These are phyloP conservation scores for Peromyscus maniculatus DNA, from an alignment of 2,113 vertebrate species.

Conservation along the genomic window DNA sequence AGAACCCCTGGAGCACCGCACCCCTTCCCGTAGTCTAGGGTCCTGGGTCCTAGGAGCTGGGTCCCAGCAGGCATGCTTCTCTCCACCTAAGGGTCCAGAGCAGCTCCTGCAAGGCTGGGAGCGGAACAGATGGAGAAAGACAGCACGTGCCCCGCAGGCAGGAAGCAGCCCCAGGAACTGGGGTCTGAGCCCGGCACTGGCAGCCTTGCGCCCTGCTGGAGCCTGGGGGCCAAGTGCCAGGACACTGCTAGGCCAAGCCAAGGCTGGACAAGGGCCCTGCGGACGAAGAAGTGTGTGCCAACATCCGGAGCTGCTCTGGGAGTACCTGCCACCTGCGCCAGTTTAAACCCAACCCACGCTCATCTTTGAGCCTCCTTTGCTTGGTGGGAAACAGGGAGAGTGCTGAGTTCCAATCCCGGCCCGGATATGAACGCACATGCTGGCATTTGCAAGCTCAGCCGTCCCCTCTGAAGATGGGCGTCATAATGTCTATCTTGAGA, in stretches of 20 bases:
- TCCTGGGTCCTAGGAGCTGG: background rate
- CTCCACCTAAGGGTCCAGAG: slow-evolving; percentile 3
- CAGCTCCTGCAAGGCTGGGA: background rate
- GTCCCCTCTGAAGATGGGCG: slow-evolving; percentile 15
- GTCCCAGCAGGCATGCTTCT: slow-evolving; percentile 7
- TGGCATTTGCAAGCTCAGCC: slow-evolving; percentile 1
- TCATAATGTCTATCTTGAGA: slow-evolving; percentile 2
- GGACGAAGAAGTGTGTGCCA: slow-evolving; percentile 43
- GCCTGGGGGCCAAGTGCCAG: slow-evolving; percentile 77
- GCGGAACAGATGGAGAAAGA: slow-evolving; percentile 79
- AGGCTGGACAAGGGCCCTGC: slow-evolving; percentile 73
- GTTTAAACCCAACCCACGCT: slow-evolving; percentile 8
- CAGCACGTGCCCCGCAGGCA: slow-evolving; percentile 63
- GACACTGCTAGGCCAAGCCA: slow-evolving; percentile 7
- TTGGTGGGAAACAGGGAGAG: background rate
- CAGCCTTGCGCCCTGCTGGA: slow-evolving; percentile 59
- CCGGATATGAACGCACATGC: background rate
- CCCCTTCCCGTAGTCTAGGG: background rate
- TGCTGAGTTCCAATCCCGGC: background rate
- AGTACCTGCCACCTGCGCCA: slow-evolving; percentile 61
- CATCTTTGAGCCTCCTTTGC: background rate
- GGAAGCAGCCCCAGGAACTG: slow-evolving; percentile 78
- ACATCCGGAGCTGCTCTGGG: slow-evolving; percentile 67
- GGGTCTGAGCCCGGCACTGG: slow-evolving; percentile 75
- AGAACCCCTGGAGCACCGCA: background rate